Evolutionary conservation across 2,888 invertebrate species (phyloP).

Genomic region (Xylophagus ater): DNA sequence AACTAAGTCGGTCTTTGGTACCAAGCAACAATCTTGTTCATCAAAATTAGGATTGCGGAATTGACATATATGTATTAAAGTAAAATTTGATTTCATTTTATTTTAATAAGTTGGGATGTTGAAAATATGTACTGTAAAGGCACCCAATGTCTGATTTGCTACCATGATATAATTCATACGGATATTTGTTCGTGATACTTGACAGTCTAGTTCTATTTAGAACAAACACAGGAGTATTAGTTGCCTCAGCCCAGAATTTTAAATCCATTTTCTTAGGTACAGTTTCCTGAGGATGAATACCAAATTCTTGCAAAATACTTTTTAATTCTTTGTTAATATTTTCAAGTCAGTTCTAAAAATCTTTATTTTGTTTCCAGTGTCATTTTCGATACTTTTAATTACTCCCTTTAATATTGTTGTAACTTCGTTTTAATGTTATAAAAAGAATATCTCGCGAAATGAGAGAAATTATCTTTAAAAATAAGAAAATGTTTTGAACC

Average conservation of each 20-base stretch:
- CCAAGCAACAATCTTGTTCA: too few species aligned
- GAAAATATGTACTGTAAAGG: too few species aligned
- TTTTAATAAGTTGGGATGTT: too few species aligned
- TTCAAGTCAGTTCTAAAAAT: constrained; percentile 1
- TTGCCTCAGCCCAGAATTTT: constrained; percentile 23
- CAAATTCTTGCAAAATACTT: not conserved
- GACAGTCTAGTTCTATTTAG: constrained; percentile 18
- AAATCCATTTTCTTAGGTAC: constrained; percentile 15
- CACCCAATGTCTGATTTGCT: constrained; percentile 1
- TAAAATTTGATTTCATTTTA: too few species aligned
- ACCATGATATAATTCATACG: constrained; percentile 30
- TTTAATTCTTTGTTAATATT: not conserved
- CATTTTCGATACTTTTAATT: not conserved
- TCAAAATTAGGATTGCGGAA: too few species aligned
- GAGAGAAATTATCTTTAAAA: constrained; percentile 19
- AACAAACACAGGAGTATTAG: constrained; percentile 20
- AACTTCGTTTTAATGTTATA: constrained; percentile 19
- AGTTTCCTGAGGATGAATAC: not conserved
- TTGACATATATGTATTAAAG: too few species aligned
- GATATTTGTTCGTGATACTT: constrained; percentile 20
- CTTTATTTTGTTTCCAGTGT: not conserved
- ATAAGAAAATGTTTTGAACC: constrained; percentile 19
- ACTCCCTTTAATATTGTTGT: too few species aligned
- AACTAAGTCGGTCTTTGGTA: too few species aligned
- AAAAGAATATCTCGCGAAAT: constrained; percentile 18